Percentiles rank a stretch among this genome's conserved stretches.
These are phyloP conservation scores for Diadema setosum DNA, from an alignment of 35 echinoderm and acorn worm genomes.

Conservation along the genomic window DNA sequence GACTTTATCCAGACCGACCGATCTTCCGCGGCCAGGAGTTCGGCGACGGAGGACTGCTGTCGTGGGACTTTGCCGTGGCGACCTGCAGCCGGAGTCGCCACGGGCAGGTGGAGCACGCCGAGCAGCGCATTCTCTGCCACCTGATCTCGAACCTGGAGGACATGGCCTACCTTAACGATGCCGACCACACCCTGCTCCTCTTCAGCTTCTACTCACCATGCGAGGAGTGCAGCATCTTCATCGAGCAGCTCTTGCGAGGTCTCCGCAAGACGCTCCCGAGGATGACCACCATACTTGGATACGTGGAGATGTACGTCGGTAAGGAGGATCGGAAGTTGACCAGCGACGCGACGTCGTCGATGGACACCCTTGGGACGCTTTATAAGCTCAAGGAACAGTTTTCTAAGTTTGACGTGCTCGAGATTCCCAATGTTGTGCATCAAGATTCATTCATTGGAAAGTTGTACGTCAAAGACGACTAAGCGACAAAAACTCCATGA, in stretches of 20 bases:
- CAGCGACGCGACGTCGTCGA: not conserved
- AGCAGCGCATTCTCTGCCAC: not conserved
- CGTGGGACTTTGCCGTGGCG: not conserved
- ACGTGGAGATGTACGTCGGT: slow-evolving; percentile 2
- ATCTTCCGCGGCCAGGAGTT: not conserved
- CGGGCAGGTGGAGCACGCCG: not conserved
- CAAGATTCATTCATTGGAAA: too few relatives aligned
- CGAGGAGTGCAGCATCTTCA: not conserved
- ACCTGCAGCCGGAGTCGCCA: not conserved
- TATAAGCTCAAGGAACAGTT: not conserved
- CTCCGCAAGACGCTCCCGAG: not conserved
- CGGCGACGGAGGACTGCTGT: not conserved
- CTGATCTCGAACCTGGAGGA: not conserved
- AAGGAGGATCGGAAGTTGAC: not conserved
- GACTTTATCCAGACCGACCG: not conserved
- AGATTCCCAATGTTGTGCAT: not conserved
- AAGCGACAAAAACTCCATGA: too few relatives aligned
- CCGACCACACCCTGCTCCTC: not conserved
- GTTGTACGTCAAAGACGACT: too few relatives aligned
- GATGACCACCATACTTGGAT: not conserved
- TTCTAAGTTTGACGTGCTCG: not conserved
- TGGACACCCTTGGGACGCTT: not conserved
- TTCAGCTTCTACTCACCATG: not conserved
- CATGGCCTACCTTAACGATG: not conserved
- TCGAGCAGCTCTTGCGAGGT: not conserved